A percentile compares a stretch with the other conserved stretches of the same genome.
phyloP scores from a whole-genome alignment of 2,797 vertebrate genomes.

The Syngnathus acus region DNA sequence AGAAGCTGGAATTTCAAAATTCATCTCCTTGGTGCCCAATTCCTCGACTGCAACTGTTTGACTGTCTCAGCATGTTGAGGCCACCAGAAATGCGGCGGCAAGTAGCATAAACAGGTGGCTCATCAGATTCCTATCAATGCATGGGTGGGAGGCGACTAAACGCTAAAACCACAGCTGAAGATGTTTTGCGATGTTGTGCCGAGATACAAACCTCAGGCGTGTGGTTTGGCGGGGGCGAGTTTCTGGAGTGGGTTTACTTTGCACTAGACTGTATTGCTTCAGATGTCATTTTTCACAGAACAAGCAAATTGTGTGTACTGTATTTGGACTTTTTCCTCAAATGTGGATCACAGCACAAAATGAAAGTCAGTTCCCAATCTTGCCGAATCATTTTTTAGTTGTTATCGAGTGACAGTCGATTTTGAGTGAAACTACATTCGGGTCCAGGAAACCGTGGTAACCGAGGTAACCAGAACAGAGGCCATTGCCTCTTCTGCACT shows the following conservation, averaged over 20 bases:
- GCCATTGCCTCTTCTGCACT: neutral
- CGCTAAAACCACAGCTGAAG: slow-evolving; percentile 53
- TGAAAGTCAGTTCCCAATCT: too few relatives aligned
- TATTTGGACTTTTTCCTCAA: neutral
- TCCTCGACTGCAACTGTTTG: neutral
- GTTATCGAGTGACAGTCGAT: neutral
- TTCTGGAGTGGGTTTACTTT: slow-evolving; percentile 4
- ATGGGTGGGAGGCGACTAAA: slow-evolving; percentile 15
- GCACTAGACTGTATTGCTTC: neutral
- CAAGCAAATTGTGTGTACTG: neutral
- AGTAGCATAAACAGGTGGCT: slow-evolving; percentile 1
- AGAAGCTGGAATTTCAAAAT: neutral
- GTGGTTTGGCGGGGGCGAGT: slow-evolving; percentile 33
- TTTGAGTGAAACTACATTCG: neutral
- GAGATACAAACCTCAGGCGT: slow-evolving; percentile 50
- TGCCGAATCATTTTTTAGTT: neutral
- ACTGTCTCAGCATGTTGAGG: neutral
- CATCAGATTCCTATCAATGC: slow-evolving; percentile 6
- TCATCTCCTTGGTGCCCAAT: neutral
- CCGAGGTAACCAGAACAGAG: neutral
- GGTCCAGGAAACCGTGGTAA: neutral
- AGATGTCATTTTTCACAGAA: neutral
- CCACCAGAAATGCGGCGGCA: neutral
- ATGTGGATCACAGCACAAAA: neutral
- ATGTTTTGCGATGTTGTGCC: slow-evolving; percentile 55